Base-by-base conservation (phyloP, 1,140 invertebrate genomes). In the Ostrea denselamellosa region DNA sequence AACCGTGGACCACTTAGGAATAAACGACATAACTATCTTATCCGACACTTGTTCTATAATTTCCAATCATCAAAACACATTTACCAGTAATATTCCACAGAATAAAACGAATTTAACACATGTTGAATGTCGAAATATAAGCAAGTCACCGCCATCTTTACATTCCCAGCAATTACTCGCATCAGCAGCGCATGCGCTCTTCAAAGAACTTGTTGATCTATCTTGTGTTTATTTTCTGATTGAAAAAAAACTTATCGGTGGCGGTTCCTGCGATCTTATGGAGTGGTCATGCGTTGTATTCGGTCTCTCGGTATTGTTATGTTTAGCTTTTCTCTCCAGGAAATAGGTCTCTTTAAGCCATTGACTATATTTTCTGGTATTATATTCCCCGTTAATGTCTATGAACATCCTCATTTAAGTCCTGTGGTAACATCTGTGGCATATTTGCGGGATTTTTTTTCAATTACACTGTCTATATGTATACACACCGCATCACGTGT, bases 161-260 rank as follows among this genome's bases (percentile, higher is more conserved):
- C 86, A 87, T 87, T 87, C 86, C 81, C 81, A 54, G 54, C 86
- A 87, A 87, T 83, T 87, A 87, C 81, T 87, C 86, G 77, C 81
- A 87, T 87, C 86, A 87, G 53, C 52, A 62, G 86, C 77, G 86
- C 86, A 87, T 87, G 86, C 86, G 86, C 82, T 56, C 82, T 82
- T 83, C 53, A 51, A 87, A 58, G 25, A 82, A 87, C 86, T 56
- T 87, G 86, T 83, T 87, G 86, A 87, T 87, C 81, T 83, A 58
- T 87, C 53, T 85, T 51, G 53, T 87, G 86, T 83, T 62, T 56
- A 83, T 83, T 87, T 86, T 87, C 77, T 58, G 54, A 87, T 83
- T 83, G 53, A 87, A 56, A 62, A n/a, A 44, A 83, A 87, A 83
- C 65, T 85, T 83, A 87, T 91, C 44, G 65, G 81, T n/a, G 7